Percentiles rank a stretch among this genome's conserved stretches.
Evolutionary conservation across 2,113 vertebrate genomes (phyloP).

Genomic region (Pseudopipra pipra): DNA sequence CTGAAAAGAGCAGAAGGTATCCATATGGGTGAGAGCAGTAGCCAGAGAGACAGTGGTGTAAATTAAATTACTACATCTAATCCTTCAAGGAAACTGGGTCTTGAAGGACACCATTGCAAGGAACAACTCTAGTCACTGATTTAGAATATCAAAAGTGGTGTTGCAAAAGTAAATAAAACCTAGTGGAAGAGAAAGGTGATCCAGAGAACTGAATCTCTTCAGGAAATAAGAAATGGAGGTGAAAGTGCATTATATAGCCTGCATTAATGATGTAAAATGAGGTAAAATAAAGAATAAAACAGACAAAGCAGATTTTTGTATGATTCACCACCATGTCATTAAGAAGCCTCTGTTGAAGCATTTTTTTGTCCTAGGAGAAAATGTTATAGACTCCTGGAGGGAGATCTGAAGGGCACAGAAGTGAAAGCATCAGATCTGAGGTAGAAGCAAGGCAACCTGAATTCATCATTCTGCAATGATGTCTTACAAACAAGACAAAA

Average conservation of each 20-base stretch:
- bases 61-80: constrained; percentile 5
- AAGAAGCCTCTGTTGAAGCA: not conserved
- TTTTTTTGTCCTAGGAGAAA: not conserved
- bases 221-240: not conserved
- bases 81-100: not conserved
- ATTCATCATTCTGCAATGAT: not conserved
- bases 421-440: not conserved
- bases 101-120: not conserved
- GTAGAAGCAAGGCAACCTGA: not conserved
- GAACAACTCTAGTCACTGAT: not conserved
- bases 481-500: not conserved
- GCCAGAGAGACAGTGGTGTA: not conserved
- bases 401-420: not conserved
- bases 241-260: not conserved
- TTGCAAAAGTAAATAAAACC: not conserved
- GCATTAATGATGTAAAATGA: not conserved
- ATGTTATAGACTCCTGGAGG: not conserved
- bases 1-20: constrained; percentile 42
- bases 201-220: not conserved
- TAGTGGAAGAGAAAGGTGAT: not conserved
- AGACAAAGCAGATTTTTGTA: not conserved
- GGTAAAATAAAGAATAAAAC: not conserved
- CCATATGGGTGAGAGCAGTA: constrained; percentile 16
- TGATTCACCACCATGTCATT: not conserved
- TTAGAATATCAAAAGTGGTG: not conserved